Percentiles rank a stretch among this genome's conserved stretches.
Evolutionary conservation across 2,113 vertebrate species (phyloP).

Genomic region (Crotalus tigris): DNA sequence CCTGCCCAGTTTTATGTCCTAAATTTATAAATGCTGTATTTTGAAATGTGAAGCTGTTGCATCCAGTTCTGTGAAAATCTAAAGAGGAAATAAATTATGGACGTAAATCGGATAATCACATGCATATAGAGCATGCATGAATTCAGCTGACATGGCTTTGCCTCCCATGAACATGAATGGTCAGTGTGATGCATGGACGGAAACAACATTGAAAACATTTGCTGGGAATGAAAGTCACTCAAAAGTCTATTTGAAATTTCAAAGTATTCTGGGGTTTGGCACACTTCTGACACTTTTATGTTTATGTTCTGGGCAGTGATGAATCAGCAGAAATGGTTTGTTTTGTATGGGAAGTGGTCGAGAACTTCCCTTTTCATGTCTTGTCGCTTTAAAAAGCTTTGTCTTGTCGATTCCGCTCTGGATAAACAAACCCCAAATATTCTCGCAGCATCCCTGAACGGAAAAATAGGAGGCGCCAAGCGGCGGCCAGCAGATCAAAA

Average conservation of each 20-base stretch:
- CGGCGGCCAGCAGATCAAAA: neutral
- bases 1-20: neutral
- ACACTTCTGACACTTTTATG: neutral
- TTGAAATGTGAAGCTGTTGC: neutral
- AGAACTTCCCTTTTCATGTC: conserved; percentile 67
- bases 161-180: conserved; percentile 8
- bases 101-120: neutral
- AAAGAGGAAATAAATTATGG: neutral
- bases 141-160: neutral
- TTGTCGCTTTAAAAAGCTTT: conserved; percentile 65
- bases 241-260: conserved; percentile 32
- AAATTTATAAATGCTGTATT: neutral
- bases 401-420: conserved; percentile 67
- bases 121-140: neutral
- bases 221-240: conserved; percentile 33
- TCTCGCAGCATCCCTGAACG: conserved; percentile 40
- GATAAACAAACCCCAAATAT: conserved; percentile 54
- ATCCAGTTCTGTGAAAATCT: neutral
- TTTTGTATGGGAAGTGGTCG: conserved; percentile 66
- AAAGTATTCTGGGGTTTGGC: neutral
- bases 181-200: neutral
- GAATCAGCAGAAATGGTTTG: conserved; percentile 65
- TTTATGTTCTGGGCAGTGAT: conserved; percentile 51
- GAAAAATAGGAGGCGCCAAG: no score
- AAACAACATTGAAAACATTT: conserved; percentile 1